phyloP scores from a whole-genome alignment of 2,797 vertebrate species.

The Karalla daura region DNA sequence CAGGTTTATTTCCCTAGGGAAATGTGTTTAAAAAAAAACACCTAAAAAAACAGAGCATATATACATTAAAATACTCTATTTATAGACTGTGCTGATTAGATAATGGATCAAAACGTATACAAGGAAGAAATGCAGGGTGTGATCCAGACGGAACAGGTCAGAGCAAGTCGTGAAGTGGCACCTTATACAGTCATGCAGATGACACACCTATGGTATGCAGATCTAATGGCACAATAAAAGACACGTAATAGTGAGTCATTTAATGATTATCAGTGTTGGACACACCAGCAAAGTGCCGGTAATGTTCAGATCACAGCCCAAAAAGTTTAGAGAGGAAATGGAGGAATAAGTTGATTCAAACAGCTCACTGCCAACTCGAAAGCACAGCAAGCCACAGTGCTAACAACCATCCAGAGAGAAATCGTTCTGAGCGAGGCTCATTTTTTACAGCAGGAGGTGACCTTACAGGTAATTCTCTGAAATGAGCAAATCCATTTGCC shows the following conservation, averaged over 20 bases:
- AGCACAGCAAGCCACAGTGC: neutral
- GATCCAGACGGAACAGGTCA: constrained; percentile 7
- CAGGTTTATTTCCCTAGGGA: constrained; percentile 9
- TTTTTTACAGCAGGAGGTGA: constrained; percentile 10
- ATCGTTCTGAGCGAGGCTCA: constrained; percentile 7
- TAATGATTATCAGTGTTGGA: neutral
- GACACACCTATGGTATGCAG: neutral
- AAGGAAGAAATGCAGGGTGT: constrained; percentile 1
- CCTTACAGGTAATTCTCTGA: constrained; percentile 19
- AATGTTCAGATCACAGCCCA: neutral
- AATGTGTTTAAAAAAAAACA: too few species aligned
- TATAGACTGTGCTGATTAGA: constrained; percentile 9
- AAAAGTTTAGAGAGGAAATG: constrained; percentile 5
- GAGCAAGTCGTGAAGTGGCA: neutral
- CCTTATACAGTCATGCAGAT: constrained; percentile 8
- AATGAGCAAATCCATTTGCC: constrained; percentile 23
- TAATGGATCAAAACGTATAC: neutral
- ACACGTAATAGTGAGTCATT: constrained; percentile 1
- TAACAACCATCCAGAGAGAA: neutral
- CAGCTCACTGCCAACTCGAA: neutral
- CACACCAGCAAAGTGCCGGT: neutral
- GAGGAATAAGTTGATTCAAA: neutral
- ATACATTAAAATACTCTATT: constrained; percentile 19
- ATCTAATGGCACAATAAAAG: constrained; percentile 1
- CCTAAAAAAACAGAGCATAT: neutral